phyloP scores from a whole-genome alignment of 2,797 vertebrate genomes.

The Lepus oiostolus region DNA sequence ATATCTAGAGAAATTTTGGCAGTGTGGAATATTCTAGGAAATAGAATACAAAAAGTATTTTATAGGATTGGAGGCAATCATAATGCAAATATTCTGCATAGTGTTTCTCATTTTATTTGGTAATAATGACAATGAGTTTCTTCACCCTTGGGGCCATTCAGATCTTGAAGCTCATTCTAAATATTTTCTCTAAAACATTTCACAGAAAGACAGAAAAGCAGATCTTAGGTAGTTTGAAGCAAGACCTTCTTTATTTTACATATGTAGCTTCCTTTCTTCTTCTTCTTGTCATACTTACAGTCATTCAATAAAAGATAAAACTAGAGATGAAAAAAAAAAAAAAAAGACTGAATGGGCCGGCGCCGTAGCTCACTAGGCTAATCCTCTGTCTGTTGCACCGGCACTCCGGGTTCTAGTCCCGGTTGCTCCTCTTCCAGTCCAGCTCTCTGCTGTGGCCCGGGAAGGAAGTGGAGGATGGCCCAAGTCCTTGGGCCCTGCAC shows the following conservation, averaged over 20 bases:
- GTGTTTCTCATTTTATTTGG: neutral
- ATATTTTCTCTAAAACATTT: fast-evolving
- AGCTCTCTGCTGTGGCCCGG: too few species aligned
- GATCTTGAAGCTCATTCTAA: neutral
- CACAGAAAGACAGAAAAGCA: neutral
- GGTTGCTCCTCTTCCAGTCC: too few species aligned
- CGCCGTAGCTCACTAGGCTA: too few species aligned
- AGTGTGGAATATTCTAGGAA: neutral
- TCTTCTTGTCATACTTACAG: neutral
- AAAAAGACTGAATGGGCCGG: too few species aligned
- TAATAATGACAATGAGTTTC: neutral
- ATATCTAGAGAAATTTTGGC: neutral
- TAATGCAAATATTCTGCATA: neutral
- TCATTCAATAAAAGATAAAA: neutral
- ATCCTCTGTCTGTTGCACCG: too few species aligned
- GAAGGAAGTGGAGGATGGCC: too few species aligned
- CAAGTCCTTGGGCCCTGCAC: too few species aligned
- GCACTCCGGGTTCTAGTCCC: too few species aligned
- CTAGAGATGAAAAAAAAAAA: neutral
- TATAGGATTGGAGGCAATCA: neutral
- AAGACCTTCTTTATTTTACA: constrained; percentile 8
- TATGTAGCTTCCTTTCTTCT: neutral
- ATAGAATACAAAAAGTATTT: neutral
- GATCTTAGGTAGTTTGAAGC: neutral
- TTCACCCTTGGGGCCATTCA: neutral